These are phyloP conservation scores for Apodemus speciosus DNA, from an alignment of 2,113 vertebrate species.

Conservation along the genomic window DNA sequence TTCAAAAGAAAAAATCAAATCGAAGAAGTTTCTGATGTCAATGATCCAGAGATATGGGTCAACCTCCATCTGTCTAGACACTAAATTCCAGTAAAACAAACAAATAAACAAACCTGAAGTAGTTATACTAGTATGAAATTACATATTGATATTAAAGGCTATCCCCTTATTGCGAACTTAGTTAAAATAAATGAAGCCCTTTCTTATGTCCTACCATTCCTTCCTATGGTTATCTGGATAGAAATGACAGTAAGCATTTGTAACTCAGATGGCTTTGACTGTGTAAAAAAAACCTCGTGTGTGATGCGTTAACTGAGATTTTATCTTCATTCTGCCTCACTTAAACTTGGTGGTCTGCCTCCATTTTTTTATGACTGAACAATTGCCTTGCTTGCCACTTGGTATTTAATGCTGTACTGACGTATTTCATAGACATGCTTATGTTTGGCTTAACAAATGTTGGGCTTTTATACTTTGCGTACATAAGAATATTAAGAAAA, in stretches of 20 bases:
- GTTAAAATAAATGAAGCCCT: constrained; percentile 17
- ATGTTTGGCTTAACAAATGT: constrained; percentile 24
- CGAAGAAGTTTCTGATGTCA: neutral
- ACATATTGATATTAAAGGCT: neutral
- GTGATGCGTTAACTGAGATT: neutral
- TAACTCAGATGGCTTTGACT: neutral
- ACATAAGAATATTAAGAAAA: constrained; percentile 29
- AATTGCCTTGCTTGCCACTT: neutral
- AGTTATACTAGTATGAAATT: neutral
- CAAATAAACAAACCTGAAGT: neutral
- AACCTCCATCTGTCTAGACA: neutral
- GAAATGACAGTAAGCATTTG: neutral
- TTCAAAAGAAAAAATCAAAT: neutral
- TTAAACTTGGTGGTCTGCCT: neutral
- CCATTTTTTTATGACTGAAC: neutral
- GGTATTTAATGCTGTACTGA: neutral
- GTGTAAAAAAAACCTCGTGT: neutral
- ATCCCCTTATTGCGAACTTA: neutral
- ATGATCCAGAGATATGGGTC: neutral
- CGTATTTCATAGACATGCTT: constrained; percentile 31
- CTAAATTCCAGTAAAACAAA: neutral
- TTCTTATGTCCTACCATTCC: neutral
- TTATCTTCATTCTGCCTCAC: neutral
- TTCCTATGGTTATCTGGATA: neutral
- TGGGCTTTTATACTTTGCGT: constrained; percentile 27